phyloP scores from a whole-genome alignment of 1,140 invertebrate species.

The Zaprionus tsacasi region DNA sequence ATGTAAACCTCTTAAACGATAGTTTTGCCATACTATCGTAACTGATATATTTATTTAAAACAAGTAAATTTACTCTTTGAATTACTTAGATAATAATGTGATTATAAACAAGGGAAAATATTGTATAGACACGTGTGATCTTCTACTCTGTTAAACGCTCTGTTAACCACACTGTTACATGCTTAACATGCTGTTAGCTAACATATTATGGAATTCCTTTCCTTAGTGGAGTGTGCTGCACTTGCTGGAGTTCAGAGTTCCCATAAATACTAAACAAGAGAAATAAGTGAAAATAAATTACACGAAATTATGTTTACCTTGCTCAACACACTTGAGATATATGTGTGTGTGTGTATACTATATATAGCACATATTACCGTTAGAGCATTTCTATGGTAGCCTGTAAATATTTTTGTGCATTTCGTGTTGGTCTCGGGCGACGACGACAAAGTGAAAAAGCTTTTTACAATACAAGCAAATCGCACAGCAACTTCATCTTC shows the following conservation, averaged over 20 bases:
- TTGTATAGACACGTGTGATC: too few relatives aligned
- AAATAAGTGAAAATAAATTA: background rate
- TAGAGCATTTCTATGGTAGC: slow-evolving; percentile 24
- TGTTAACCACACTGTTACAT: too few relatives aligned
- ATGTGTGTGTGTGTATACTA: background rate
- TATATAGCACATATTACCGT: background rate
- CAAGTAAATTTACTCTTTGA: too few relatives aligned
- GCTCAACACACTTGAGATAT: background rate
- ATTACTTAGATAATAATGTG: too few relatives aligned
- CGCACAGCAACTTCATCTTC: slow-evolving; percentile 39
- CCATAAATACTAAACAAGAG: background rate
- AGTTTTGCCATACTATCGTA: too few relatives aligned
- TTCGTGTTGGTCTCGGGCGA: slow-evolving; percentile 24
- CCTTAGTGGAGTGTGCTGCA: too few relatives aligned
- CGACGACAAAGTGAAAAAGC: slow-evolving; percentile 42
- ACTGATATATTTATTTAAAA: too few relatives aligned
- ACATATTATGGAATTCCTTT: too few relatives aligned
- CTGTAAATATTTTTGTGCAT: slow-evolving; percentile 27
- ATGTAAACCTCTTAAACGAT: too few relatives aligned
- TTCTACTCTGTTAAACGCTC: too few relatives aligned
- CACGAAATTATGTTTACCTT: background rate
- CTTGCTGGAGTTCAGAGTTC: background rate
- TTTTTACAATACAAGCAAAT: slow-evolving; percentile 59
- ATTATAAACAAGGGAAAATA: too few relatives aligned
- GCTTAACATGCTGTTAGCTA: too few relatives aligned